These are phyloP conservation scores for Antennarius maculatus DNA, from an alignment of 2,797 vertebrate species.

Conservation along the genomic window DNA sequence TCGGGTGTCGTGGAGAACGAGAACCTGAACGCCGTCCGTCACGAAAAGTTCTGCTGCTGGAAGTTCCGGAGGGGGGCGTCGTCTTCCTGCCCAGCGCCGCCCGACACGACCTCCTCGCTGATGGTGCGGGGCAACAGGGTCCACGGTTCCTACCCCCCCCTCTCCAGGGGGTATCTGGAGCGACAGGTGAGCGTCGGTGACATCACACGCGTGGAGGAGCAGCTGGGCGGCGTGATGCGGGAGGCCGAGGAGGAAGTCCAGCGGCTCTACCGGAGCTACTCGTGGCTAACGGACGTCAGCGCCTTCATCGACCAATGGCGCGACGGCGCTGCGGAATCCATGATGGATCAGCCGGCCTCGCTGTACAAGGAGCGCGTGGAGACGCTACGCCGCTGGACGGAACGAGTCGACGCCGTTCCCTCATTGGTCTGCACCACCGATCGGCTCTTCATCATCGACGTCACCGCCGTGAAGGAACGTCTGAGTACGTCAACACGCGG, in stretches of 20 bases:
- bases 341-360: slow-evolving; percentile 67
- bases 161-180: slow-evolving; percentile 72
- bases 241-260: slow-evolving; percentile 74
- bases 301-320: slow-evolving; percentile 77
- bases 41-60: slow-evolving; percentile 27
- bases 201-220: slow-evolving; percentile 26
- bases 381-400: slow-evolving; percentile 74
- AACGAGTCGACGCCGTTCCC: slow-evolving; percentile 60
- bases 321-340: slow-evolving; percentile 61
- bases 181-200: slow-evolving; percentile 73
- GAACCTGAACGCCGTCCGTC: not conserved
- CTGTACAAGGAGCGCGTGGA: slow-evolving; percentile 74
- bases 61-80: slow-evolving; percentile 17
- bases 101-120: slow-evolving; percentile 30
- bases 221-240: slow-evolving; percentile 30
- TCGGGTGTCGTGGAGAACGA: too few relatives aligned
- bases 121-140: slow-evolving; percentile 67
- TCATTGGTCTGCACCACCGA: slow-evolving; percentile 70
- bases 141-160: slow-evolving; percentile 68
- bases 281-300: slow-evolving; percentile 78
- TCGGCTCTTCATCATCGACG: slow-evolving; percentile 78
- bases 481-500: slow-evolving; percentile 68
- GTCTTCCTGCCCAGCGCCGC: slow-evolving; percentile 33
- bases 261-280: slow-evolving; percentile 68
- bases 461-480: slow-evolving; percentile 61